Evolutionary conservation across 2,797 vertebrate species (phyloP), one percentile per base, ranked within the genome.

Genomic region (Lophotriccus pileatus): DNA sequence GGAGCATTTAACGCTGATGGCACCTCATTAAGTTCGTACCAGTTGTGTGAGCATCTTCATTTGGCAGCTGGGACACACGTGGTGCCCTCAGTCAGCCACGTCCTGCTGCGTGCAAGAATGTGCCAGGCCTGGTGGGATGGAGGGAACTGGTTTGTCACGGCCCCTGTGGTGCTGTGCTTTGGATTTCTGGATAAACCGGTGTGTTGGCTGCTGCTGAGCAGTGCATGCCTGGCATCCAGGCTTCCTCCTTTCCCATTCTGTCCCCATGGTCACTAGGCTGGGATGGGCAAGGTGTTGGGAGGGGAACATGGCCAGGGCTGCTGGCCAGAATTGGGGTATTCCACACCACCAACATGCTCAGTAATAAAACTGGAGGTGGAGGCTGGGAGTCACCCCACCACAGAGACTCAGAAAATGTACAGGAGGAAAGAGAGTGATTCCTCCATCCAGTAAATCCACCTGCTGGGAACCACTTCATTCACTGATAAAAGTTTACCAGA

Each of bases 101-200:
- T 59, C 49, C 72, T 14, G 22, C 70, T 89, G 23, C 6, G 8
- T 77, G 58, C 52, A 5, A 41, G 67, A 39, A 66, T 16, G 72
- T 50, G 41, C 72, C 36, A 56, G 30, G 28, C 32, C 68, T 74
- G 68, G 22, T 0, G 0, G 73, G 47, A 21, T 60, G 73, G 36
- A 63, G 44, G 1, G 14, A 82, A 9, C 16, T 1, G 7, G 63
- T 50, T 66, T 8, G 9, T 24, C 2, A 0, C 19, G 9, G 49
- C 36, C 46, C 32, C 37, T 14, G 28, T 6, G 36, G 30, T 46
- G 84, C 50, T 36, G 22, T 3, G 7, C 68, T 41, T 32, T 46
- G 36, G 36, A n/a, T 74, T 39, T 77, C n/a, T 60, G 55, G 32
- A 76, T 67, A 63, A 89, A 46, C 1, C 1, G 0, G 27, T 0